Percentiles rank a stretch among this genome's conserved stretches.
phyloP scores from a whole-genome alignment of 2,888 invertebrate species.

The Mesorhabditis spiculigera region DNA sequence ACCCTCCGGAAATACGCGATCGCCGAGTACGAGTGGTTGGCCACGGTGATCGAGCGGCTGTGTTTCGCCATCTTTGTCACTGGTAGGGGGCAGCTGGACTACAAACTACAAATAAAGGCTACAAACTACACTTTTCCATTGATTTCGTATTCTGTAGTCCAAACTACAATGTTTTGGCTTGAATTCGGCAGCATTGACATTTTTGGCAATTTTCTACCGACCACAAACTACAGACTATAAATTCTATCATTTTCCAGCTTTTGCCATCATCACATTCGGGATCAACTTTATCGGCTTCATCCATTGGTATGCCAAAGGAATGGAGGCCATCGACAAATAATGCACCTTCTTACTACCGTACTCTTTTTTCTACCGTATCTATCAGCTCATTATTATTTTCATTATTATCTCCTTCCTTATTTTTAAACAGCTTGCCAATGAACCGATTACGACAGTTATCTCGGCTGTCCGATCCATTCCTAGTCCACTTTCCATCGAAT shows the following conservation, averaged over 20 bases:
- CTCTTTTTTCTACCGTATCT: not conserved
- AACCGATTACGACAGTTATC: too few relatives aligned
- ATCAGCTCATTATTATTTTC: not conserved
- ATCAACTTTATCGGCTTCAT: conserved; percentile 55
- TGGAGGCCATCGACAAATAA: conserved; percentile 11
- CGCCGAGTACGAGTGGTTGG: conserved; percentile 56
- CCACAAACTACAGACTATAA: too few relatives aligned
- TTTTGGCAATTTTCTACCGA: too few relatives aligned
- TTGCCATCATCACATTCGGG: conserved; percentile 51
- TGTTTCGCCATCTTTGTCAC: conserved; percentile 55
- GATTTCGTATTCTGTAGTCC: too few relatives aligned
- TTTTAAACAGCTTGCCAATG: not conserved
- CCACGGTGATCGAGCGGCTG: conserved; percentile 49
- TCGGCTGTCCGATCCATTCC: too few relatives aligned
- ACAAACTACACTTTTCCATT: too few relatives aligned
- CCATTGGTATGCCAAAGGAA: conserved; percentile 47
- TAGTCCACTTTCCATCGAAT: too few relatives aligned
- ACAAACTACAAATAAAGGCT: not conserved
- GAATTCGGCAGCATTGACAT: too few relatives aligned
- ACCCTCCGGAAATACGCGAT: conserved; percentile 45
- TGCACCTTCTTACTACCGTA: not conserved
- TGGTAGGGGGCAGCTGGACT: not conserved
- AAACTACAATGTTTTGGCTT: too few relatives aligned
- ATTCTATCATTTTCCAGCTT: conserved; percentile 15
- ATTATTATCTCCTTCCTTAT: not conserved